phyloP scores from a whole-genome alignment of 1,140 invertebrate species.

The Trialeurodes vaporariorum region DNA sequence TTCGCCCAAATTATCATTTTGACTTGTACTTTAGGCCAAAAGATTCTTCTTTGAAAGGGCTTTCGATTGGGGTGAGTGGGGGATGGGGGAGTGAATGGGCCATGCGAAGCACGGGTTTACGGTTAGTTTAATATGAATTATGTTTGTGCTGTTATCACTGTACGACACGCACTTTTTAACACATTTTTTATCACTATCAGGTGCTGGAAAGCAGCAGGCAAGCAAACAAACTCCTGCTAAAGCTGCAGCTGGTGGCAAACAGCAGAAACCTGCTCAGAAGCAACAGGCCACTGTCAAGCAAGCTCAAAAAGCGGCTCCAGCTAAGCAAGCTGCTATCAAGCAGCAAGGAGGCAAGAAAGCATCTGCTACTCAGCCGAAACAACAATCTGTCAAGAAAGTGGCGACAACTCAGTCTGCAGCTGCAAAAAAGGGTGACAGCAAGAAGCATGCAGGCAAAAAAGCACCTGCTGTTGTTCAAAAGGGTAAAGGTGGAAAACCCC shows the following conservation, averaged over 20 bases:
- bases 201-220: not conserved
- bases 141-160: too few relatives aligned
- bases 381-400: not conserved
- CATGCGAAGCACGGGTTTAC: too few relatives aligned
- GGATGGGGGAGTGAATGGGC: too few relatives aligned
- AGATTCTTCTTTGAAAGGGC: too few relatives aligned
- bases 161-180: too few relatives aligned
- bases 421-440: not conserved
- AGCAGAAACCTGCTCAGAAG: not conserved
- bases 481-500: not conserved
- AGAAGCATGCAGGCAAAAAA: not conserved
- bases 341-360: not conserved
- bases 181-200: too few relatives aligned
- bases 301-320: not conserved
- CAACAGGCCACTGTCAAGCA: not conserved
- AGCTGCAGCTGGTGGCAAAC: not conserved
- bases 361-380: not conserved
- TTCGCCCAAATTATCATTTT: too few relatives aligned
- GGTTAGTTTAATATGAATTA: too few relatives aligned
- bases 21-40: too few relatives aligned
- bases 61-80: too few relatives aligned
- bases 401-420: not conserved
- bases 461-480: not conserved
- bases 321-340: not conserved
- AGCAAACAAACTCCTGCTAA: not conserved